Conservation (phyloP, 1,140 invertebrate genomes). For the Drosophila mojavensis region DNA sequence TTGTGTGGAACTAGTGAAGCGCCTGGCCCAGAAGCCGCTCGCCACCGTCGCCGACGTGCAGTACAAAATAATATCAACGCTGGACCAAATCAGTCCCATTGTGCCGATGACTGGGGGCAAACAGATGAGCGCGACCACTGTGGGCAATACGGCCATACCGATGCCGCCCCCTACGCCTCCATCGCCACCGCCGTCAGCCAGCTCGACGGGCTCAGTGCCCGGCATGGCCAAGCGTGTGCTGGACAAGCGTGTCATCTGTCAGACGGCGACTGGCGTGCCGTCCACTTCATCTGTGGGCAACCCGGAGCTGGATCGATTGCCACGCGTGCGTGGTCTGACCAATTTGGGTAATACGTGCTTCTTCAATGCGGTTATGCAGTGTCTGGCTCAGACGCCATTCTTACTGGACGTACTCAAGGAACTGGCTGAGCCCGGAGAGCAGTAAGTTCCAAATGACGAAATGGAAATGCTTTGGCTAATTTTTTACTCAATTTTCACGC, state of each 20-base stretch:
- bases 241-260: conserved; percentile 2
- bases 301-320: conserved; percentile 68
- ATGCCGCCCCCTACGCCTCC: conserved; percentile 55
- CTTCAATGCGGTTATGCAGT: conserved; percentile 98
- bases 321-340: conserved; percentile 88
- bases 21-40: conserved; percentile 83
- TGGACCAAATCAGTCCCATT: conserved; percentile 58
- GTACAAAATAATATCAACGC: conserved; percentile 54
- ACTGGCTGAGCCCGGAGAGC: conserved; percentile 88
- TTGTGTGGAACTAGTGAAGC: conserved; percentile 87
- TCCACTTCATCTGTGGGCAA: background rate
- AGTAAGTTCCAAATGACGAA: conserved; percentile 56
- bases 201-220: conserved; percentile 37
- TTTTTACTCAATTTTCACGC: background rate
- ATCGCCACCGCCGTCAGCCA: conserved; percentile 33
- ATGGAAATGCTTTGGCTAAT: background rate
- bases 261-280: background rate
- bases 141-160: conserved; percentile 39
- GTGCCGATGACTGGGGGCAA: conserved; percentile 47
- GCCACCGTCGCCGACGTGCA: conserved; percentile 47
- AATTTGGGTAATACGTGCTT: conserved; percentile 99
- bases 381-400: conserved; percentile 93
- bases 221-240: conserved; percentile 70
- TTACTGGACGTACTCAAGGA: conserved; percentile 90
- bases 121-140: conserved; percentile 5